These are phyloP conservation scores for Trichogramma dendrolimi DNA, from an alignment of 2,888 invertebrate genomes.

Conservation along the genomic window DNA sequence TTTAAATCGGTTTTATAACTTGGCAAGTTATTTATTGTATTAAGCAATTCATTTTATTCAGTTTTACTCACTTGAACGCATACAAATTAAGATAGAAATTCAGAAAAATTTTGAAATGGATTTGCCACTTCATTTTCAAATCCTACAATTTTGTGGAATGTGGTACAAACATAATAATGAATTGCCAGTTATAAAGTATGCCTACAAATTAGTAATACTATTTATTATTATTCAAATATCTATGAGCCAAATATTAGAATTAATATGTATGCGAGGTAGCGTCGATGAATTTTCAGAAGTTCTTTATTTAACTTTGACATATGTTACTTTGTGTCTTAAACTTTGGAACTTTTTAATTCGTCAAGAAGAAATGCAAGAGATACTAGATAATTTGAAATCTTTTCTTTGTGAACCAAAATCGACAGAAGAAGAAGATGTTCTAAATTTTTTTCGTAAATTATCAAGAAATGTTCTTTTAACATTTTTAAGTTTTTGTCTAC, in stretches of 20 bases:
- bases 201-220: not conserved
- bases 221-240: constrained; percentile 1
- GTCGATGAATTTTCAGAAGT: constrained; percentile 7
- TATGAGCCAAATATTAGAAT: not conserved
- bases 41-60: too few species aligned
- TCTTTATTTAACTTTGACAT: constrained; percentile 8
- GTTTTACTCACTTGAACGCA: too few species aligned
- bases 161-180: constrained; percentile 8
- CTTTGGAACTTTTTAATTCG: constrained; percentile 2
- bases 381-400: constrained; percentile 1
- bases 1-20: too few species aligned
- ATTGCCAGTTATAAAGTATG: not conserved
- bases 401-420: constrained; percentile 8
- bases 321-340: constrained; percentile 9
- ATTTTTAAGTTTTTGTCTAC: too few species aligned
- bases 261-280: not conserved
- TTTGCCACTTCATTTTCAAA: constrained; percentile 6
- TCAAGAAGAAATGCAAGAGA: not conserved
- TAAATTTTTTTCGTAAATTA: too few species aligned
- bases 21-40: too few species aligned
- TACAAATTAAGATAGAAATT: too few species aligned
- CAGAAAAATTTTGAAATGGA: too few species aligned
- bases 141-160: constrained; percentile 2
- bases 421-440: not conserved
- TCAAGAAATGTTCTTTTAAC: too few species aligned